A percentile compares a stretch with the other conserved stretches of the same genome.
Evolutionary conservation across 2,797 vertebrate genomes (phyloP).

Genomic region (Craterocephalus amniculus): DNA sequence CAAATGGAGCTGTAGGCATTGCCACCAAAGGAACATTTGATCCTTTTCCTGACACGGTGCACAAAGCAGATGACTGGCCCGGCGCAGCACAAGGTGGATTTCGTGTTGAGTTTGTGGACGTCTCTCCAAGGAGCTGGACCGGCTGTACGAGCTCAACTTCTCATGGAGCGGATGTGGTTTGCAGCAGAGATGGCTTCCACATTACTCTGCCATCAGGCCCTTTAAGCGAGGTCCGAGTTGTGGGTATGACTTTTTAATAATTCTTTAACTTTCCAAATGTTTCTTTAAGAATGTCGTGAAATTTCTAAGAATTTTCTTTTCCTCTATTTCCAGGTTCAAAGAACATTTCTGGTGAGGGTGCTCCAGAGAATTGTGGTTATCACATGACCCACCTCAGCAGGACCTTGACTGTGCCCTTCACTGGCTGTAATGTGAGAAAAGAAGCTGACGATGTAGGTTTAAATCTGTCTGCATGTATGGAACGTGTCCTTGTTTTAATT

Average conservation of each 20-base stretch:
- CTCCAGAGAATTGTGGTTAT: conserved; percentile 54
- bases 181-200: conserved; percentile 47
- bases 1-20: conserved; percentile 8
- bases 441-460: conserved; percentile 21
- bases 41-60: not conserved
- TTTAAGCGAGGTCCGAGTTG: conserved; percentile 41
- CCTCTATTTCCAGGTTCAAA: conserved; percentile 21
- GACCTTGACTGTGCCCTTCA: conserved; percentile 55
- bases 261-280: not conserved
- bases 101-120: not conserved
- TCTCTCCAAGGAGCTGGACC: conserved; percentile 3
- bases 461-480: not conserved
- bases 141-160: not conserved
- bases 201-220: conserved; percentile 31
- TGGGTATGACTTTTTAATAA: conserved; percentile 46
- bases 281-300: not conserved
- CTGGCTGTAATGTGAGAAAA: conserved; percentile 57
- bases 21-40: not conserved
- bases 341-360: conserved; percentile 17
- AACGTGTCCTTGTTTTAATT: not conserved
- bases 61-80: not conserved
- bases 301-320: not conserved
- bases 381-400: not conserved
- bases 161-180: conserved; percentile 31
- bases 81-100: not conserved